Conservation (phyloP, 2,888 invertebrate species). For the Callyntrura guangdongensis region DNA sequence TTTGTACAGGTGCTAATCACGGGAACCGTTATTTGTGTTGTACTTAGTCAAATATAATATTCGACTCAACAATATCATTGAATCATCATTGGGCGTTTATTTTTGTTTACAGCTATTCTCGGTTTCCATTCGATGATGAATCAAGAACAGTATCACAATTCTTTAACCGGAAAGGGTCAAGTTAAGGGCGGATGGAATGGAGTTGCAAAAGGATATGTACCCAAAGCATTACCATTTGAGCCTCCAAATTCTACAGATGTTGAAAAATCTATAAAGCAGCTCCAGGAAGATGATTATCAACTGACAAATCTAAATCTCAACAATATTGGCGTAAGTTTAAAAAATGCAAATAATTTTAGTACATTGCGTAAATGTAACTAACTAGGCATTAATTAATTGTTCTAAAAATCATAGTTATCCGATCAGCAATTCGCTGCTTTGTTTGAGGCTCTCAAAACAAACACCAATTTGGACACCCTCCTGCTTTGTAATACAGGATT, state of each 20-base stretch:
- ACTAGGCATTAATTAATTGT: background rate
- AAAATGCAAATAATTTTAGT: slow-evolving; percentile 7
- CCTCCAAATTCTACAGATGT: slow-evolving; percentile 99
- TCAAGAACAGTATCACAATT: slow-evolving; percentile 96
- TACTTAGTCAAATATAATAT: no score
- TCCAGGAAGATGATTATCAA: slow-evolving; percentile 95
- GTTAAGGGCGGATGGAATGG: slow-evolving; percentile 91
- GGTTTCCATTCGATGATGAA: slow-evolving; percentile 99
- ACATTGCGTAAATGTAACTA: background rate
- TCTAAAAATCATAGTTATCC: slow-evolving; percentile 90
- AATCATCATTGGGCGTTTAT: no score
- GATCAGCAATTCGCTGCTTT: slow-evolving; percentile 97
- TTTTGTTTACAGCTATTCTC: slow-evolving; percentile 92
- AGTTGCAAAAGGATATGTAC: slow-evolving; percentile 97
- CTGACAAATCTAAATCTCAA: slow-evolving; percentile 98
- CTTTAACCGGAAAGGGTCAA: slow-evolving; percentile 96
- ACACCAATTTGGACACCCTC: slow-evolving; percentile 96
- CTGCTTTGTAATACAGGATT: slow-evolving; percentile 97
- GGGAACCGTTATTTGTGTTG: no score
- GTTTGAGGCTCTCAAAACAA: slow-evolving; percentile 94
- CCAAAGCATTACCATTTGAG: slow-evolving; percentile 96
- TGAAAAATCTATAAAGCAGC: slow-evolving; percentile 95
- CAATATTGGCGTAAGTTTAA: slow-evolving; percentile 95
- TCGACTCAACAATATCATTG: no score
- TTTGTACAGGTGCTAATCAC: no score